Percentiles rank a stretch among this genome's conserved stretches.
Conservation (phyloP, 1,140 invertebrate genomes). For the Saccostrea cuccullata region DNA sequence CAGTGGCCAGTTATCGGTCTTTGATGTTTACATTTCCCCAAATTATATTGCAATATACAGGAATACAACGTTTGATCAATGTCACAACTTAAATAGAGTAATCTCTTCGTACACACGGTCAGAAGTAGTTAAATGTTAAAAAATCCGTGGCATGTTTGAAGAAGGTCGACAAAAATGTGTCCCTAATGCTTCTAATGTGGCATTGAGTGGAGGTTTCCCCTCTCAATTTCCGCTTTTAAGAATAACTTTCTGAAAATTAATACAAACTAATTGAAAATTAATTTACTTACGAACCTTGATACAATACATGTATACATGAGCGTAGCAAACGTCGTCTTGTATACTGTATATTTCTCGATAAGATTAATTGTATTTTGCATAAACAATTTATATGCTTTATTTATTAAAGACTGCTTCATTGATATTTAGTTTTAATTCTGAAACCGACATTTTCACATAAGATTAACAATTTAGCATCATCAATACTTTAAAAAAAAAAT, state of each 20-base stretch:
- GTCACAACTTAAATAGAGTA: slow-evolving; percentile 17
- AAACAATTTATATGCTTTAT: too few relatives aligned
- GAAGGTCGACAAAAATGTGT: not conserved
- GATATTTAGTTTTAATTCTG: too few relatives aligned
- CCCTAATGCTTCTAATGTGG: not conserved
- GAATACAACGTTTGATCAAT: slow-evolving; percentile 12
- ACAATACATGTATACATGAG: not conserved
- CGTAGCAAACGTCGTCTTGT: too few relatives aligned
- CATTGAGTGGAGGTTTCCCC: not conserved
- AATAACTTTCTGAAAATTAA: slow-evolving; percentile 16
- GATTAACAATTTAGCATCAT: too few relatives aligned
- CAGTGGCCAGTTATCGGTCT: slow-evolving; percentile 7
- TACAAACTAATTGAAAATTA: not conserved
- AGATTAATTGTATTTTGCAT: too few relatives aligned
- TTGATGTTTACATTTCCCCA: slow-evolving; percentile 28
- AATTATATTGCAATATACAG: slow-evolving; percentile 23
- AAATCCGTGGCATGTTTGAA: slow-evolving; percentile 14
- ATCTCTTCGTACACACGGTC: slow-evolving; percentile 32
- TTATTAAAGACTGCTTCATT: too few relatives aligned
- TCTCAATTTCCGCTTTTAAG: not conserved
- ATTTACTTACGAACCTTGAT: not conserved
- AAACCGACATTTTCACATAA: too few relatives aligned
- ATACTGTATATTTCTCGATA: too few relatives aligned
- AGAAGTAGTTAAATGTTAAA: slow-evolving; percentile 8
- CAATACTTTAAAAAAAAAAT: too few relatives aligned